Base-by-base conservation (phyloP, 2,888 invertebrate genomes). In the Drosophila neoperkinsi region DNA sequence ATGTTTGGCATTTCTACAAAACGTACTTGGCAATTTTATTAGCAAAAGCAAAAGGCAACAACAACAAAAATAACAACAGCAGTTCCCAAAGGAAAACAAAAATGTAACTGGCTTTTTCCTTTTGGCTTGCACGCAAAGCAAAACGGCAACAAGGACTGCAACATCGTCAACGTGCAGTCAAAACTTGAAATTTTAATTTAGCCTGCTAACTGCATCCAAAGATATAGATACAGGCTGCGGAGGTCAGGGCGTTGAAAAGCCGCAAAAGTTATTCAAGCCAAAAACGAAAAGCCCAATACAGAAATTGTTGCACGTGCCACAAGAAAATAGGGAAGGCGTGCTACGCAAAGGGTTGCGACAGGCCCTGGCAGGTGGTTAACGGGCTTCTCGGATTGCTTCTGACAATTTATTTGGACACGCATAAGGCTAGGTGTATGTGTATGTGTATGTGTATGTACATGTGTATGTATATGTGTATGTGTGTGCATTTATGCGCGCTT, bases 1-100 rank as follows among this genome's bases (percentile, higher is more conserved):
- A 86, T 88, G 86, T 88, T 89, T 74, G 68, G 66, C 77, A 86
- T 86, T 88, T 80, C 72, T 82, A 76, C 86, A 88, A 85, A 88
- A 83, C 86, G 89, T 83, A 85, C 87, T 89, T 81, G 63, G 43
- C 77, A 81, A 83, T 82, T 82, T 88, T 82, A 88, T 88, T 82
- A 86, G 88, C 58, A 58, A 70, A 65, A 56, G 46, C 64, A 76
- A 59, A 68, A 67, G 52, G 56, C 67, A 58, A 50, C 38, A 49
- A 18, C 25, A 30, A n/a, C 28, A 38, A 38, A 11, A 55, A 6
- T 11, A 28, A 25, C 55, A 36, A 28, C 55, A 25, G 10, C 34
- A 38, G 13, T 4, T 4, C 9, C 46, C 16, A 25, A 16, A 53
- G 16, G 7, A 16, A n/a, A 33, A 52, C 18, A n/a, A 34, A 75